Conservation (phyloP, 2,888 invertebrate genomes). For the Leptura quadrifasciata region DNA sequence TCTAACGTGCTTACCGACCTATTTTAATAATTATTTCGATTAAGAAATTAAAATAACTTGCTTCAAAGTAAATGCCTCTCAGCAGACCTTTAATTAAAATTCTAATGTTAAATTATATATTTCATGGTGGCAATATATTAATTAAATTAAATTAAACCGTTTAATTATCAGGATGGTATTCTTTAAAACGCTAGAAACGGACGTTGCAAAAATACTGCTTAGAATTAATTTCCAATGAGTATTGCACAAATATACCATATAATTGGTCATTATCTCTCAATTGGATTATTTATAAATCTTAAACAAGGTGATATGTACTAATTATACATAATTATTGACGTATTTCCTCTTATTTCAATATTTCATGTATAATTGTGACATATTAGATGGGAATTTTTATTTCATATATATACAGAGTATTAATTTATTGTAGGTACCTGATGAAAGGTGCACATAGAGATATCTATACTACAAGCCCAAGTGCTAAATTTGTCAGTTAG, state of each 20-base stretch:
- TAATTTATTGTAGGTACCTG: too few species aligned
- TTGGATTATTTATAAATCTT: neutral
- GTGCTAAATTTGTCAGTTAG: too few species aligned
- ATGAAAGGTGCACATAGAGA: too few species aligned
- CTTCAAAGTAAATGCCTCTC: neutral
- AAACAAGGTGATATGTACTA: constrained; percentile 1
- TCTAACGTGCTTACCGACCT: too few species aligned
- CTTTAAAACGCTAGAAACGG: neutral
- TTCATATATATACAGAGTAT: too few species aligned
- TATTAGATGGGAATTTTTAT: too few species aligned
- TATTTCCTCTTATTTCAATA: neutral
- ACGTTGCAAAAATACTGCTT: constrained; percentile 4
- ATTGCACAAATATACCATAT: neutral
- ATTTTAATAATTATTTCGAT: too few species aligned
- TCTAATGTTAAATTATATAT: neutral
- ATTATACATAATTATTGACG: neutral
- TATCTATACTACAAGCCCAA: too few species aligned
- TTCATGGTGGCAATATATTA: neutral
- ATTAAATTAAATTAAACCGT: neutral
- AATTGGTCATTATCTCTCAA: neutral
- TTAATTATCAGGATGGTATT: neutral
- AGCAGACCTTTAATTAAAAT: neutral
- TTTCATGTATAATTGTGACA: neutral
- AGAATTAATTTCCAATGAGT: neutral
- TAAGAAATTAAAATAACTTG: too few species aligned